A percentile compares a stretch with the other conserved stretches of the same genome.
Evolutionary conservation across 2,113 vertebrate genomes (phyloP).

Genomic region (Microtus ochrogaster): DNA sequence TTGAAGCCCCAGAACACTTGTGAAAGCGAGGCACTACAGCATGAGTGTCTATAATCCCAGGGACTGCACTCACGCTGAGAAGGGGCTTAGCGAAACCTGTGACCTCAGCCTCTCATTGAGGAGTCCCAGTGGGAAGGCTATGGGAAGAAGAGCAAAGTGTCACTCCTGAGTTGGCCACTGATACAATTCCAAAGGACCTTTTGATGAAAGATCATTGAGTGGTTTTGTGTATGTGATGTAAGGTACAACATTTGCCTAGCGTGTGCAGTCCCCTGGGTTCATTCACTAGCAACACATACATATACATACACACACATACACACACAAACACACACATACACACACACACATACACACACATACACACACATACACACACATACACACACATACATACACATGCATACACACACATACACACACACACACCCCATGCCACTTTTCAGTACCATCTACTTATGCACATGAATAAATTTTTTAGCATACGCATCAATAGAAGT

Average conservation of each 20-base stretch:
- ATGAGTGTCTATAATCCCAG: neutral
- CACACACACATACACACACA: neutral
- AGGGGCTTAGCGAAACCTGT: neutral
- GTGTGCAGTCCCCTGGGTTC: neutral
- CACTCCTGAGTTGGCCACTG: neutral
- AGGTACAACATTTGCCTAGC: neutral
- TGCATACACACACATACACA: no score
- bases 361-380: neutral
- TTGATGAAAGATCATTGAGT: neutral
- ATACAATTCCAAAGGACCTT: neutral
- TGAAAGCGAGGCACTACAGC: neutral
- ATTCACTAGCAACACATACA: neutral
- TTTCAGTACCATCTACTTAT: neutral
- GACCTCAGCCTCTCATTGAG: neutral
- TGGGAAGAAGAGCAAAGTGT: neutral
- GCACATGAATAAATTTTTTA: neutral
- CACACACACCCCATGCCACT: neutral
- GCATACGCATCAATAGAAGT: neutral
- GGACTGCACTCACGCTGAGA: neutral
- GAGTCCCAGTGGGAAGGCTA: neutral
- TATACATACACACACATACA: neutral
- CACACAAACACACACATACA: neutral
- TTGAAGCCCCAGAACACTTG: neutral
- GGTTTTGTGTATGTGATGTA: neutral
- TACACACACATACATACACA: neutral